Evolutionary conservation across 2,888 invertebrate species (phyloP), one percentile per base, ranked within the genome.

Genomic region (Pseudococcus longispinus): DNA sequence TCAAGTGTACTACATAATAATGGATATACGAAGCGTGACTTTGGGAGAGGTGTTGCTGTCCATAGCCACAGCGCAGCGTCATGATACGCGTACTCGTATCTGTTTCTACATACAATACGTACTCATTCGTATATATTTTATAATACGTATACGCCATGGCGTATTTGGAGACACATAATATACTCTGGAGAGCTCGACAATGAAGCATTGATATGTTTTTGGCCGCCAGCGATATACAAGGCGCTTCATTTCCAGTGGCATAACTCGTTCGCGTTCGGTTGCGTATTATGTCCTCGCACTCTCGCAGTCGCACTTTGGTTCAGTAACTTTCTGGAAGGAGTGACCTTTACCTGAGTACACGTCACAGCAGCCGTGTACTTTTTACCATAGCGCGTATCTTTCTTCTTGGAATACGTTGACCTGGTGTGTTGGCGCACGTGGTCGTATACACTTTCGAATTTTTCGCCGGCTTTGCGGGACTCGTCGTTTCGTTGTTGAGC

Each of bases 261-360:
- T 80, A 80, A 80, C 77, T 80, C 20, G 77, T 80, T 80, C 77
- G 77, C 20, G 77, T 80, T 80, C 42, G 77, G 77, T 80, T 80
- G 42, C 77, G 77, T 70, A 80, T 74, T 32, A 74, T 74, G 77
- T 80, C 77, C 37, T 37, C 42, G 42, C 37, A 26, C 13, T 77
- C 29, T 37, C 2, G 6, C 6, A 74, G 18, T 74, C 18, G 70
- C 23, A 60, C 9, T 23, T 70, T 70, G 70, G 70, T 60, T 74
- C 32, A 37, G 74, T 74, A 74, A 74, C 77, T 42, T 80, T 80
- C 77, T 80, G 77, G 77, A 37, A 80, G 77, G 29, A 42, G 26
- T 80, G 77, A 80, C 77, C 77, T 80, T 80, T 80, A 80, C 42
- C 20, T 29, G 60, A 42, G 70, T 80, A 20, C 9, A 42, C 77